A percentile compares a stretch with the other conserved stretches of the same genome.
Conservation (phyloP, 2,113 vertebrate genomes). For the Onychostruthus taczanowskii region DNA sequence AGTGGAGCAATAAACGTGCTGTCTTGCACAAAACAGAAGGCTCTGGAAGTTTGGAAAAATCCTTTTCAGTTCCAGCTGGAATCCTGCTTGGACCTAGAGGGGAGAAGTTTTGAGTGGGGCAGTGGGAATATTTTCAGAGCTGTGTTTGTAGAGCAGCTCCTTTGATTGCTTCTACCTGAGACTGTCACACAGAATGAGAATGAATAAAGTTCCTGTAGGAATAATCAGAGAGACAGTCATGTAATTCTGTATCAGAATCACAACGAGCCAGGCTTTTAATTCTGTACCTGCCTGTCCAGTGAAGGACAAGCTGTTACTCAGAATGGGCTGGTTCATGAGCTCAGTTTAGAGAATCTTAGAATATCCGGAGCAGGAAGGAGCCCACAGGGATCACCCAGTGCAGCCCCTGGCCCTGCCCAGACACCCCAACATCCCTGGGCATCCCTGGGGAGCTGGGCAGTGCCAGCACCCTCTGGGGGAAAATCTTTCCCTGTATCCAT, state of each 20-base stretch:
- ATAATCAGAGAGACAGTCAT: neutral
- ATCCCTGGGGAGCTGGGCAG: neutral
- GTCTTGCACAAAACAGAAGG: neutral
- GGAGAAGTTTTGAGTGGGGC: neutral
- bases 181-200: neutral
- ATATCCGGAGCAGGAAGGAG: neutral
- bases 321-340: neutral
- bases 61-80: neutral
- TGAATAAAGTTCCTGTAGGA: neutral
- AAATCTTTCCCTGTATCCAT: rapidly evolving
- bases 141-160: neutral
- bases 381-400: neutral
- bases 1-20: neutral
- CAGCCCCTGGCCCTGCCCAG: neutral
- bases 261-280: neutral
- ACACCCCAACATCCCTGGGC: rapidly evolving
- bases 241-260: neutral
- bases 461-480: neutral
- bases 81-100: neutral
- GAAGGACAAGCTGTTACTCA: neutral
- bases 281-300: neutral
- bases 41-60: neutral
- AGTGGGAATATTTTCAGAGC: neutral
- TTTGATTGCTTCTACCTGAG: neutral
- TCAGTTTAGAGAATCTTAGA: rapidly evolving